phyloP scores from a whole-genome alignment of 2,797 vertebrate genomes.

The Thripadectes ignobilis region DNA sequence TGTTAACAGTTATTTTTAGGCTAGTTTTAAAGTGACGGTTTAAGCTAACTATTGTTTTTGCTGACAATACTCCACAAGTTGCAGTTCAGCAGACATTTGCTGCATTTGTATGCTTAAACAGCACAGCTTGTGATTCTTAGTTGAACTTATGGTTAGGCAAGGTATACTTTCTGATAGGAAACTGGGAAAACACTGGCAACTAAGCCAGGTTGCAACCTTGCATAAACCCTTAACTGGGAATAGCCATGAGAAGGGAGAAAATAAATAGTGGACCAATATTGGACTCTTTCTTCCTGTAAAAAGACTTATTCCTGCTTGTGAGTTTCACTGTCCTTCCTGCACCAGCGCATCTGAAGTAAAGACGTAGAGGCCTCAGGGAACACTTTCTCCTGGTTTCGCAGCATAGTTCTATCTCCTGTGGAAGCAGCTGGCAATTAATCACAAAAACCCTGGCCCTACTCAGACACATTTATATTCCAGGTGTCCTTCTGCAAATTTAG shows the following conservation, averaged over 20 bases:
- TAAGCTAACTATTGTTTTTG: not conserved
- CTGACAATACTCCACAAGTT: not conserved
- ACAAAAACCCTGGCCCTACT: not conserved
- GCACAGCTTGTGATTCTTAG: not conserved
- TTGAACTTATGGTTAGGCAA: not conserved
- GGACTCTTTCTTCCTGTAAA: not conserved
- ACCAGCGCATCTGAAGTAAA: not conserved
- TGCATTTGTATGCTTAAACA: not conserved
- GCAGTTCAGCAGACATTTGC: not conserved
- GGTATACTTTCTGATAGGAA: not conserved
- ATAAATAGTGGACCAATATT: not conserved
- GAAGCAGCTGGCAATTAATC: slow-evolving; percentile 25
- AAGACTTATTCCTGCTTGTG: not conserved
- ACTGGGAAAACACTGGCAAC: not conserved
- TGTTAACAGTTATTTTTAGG: not conserved
- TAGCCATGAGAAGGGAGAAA: not conserved
- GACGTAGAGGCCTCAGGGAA: not conserved
- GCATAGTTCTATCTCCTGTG: not conserved
- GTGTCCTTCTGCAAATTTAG: slow-evolving; percentile 39
- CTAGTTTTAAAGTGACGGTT: not conserved
- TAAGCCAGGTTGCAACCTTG: not conserved
- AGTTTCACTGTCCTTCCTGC: not conserved
- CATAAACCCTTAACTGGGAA: not conserved
- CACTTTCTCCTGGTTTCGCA: not conserved
- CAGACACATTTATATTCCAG: slow-evolving; percentile 53